Conservation (phyloP, 2,797 vertebrate species). For the Uromys caudimaculatus region DNA sequence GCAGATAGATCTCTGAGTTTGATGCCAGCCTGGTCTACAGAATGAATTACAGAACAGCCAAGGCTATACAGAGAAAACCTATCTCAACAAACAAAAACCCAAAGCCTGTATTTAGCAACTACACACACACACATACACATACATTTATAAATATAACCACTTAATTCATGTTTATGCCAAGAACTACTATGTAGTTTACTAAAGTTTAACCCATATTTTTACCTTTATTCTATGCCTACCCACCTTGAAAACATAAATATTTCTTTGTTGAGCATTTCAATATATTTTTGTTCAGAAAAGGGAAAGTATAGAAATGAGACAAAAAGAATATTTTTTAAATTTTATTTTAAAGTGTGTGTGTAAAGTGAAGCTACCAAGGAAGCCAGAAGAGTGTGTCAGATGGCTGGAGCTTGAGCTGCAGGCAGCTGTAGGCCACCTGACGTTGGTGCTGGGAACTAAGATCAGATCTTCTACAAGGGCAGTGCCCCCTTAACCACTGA, state of each 20-base stretch:
- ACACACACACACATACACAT: not conserved
- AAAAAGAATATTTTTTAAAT: not conserved
- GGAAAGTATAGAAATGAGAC: conserved; percentile 41
- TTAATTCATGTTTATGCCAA: conserved; percentile 59
- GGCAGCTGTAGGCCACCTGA: not conserved
- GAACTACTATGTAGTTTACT: conserved; percentile 45
- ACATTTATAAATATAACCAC: not conserved
- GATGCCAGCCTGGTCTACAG: not conserved
- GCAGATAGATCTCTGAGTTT: not conserved
- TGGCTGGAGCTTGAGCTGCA: not conserved
- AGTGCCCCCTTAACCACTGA: not conserved
- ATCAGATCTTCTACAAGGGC: not conserved
- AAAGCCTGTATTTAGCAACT: not conserved
- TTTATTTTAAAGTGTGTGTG: not conserved
- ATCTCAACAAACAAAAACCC: not conserved
- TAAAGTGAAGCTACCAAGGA: not conserved
- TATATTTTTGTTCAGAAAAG: conserved; percentile 59
- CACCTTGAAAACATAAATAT: conserved; percentile 39
- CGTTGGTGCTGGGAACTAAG: not conserved
- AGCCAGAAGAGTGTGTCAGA: not conserved
- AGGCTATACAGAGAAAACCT: not conserved
- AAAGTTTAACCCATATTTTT: conserved; percentile 43
- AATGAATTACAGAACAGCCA: not conserved
- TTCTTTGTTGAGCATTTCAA: conserved; percentile 52
- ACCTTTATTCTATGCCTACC: not conserved